These are phyloP conservation scores for Coryphaenoides rupestris DNA, from an alignment of 2,113 vertebrate species.

Conservation along the genomic window DNA sequence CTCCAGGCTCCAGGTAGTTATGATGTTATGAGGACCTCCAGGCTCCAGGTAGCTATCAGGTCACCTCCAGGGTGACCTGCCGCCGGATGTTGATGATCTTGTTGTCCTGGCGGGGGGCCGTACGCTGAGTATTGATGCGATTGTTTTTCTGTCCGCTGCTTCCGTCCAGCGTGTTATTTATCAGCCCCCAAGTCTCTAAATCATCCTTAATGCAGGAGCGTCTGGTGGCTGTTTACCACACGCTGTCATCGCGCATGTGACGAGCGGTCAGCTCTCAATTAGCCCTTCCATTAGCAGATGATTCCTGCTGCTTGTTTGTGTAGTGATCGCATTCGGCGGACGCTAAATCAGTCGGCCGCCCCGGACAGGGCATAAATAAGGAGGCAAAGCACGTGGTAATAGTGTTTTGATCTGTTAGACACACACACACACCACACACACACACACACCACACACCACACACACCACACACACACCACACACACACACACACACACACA, in stretches of 20 bases:
- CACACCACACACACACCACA: too few relatives aligned
- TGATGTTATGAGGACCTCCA: too few relatives aligned
- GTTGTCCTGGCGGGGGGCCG: conserved; percentile 42
- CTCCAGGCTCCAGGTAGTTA: too few relatives aligned
- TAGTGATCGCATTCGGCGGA: conserved; percentile 82
- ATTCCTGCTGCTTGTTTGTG: conserved; percentile 86
- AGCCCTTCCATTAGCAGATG: conserved; percentile 95
- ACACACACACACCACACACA: too few relatives aligned
- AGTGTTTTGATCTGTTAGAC: conserved; percentile 88
- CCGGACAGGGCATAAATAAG: conserved; percentile 91
- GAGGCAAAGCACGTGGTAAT: conserved; percentile 87
- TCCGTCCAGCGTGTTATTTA: conserved; percentile 75
- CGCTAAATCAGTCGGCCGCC: conserved; percentile 86
- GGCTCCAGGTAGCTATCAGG: too few relatives aligned
- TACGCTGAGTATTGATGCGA: conserved; percentile 49
- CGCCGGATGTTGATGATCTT: not conserved
- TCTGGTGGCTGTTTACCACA: conserved; percentile 88
- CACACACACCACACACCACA: too few relatives aligned
- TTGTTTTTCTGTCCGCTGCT: conserved; percentile 48
- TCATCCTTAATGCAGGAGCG: conserved; percentile 86
- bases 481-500: too few relatives aligned
- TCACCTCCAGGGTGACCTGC: too few relatives aligned
- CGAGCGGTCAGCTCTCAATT: conserved; percentile 84
- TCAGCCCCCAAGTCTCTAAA: conserved; percentile 90
- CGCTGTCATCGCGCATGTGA: conserved; percentile 73